These are phyloP conservation scores for Arion vulgaris DNA, from an alignment of 1,140 invertebrate species.

Conservation along the genomic window DNA sequence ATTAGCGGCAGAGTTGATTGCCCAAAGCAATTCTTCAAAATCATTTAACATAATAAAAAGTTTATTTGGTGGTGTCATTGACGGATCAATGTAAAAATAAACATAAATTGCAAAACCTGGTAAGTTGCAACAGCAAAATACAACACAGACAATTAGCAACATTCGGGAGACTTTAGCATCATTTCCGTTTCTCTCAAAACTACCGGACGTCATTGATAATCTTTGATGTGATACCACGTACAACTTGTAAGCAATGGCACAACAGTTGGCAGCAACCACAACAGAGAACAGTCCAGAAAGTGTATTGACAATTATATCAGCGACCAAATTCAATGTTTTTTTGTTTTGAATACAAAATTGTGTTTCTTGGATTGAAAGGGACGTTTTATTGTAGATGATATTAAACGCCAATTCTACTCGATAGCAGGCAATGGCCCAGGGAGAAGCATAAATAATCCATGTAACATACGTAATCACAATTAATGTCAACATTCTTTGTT, in stretches of 20 bases:
- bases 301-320: neutral
- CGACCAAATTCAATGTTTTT: neutral
- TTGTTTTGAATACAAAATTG: neutral
- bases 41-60: neutral
- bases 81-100: neutral
- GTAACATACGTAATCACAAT: neutral
- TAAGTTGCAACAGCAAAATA: neutral
- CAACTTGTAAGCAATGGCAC: neutral
- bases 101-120: neutral
- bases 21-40: neutral
- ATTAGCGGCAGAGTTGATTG: neutral
- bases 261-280: neutral
- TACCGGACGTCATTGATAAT: neutral
- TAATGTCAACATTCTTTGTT: neutral
- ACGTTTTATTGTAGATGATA: neutral
- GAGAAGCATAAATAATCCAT: neutral
- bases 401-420: neutral
- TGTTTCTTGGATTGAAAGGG: neutral
- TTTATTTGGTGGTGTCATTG: neutral
- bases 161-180: neutral
- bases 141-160: neutral
- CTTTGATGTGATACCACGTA: neutral
- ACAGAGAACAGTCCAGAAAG: neutral
- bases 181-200: neutral
- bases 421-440: neutral